Evolutionary conservation across 2,113 vertebrate genomes (phyloP), one percentile per base, ranked within the genome.

Genomic region (Zosterops lateralis): DNA sequence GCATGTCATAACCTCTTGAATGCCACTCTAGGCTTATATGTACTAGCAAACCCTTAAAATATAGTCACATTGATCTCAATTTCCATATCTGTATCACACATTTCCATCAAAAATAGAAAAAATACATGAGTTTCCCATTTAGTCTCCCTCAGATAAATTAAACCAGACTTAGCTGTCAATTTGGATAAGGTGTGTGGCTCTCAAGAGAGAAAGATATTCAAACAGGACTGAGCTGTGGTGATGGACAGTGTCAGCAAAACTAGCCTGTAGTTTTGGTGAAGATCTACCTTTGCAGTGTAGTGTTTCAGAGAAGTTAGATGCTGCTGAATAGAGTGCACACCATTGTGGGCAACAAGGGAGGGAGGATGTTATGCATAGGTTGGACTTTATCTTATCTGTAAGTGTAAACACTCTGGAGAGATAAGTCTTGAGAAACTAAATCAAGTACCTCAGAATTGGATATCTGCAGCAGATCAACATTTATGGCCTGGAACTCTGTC

Each of bases 21-120:
- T 48, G 36, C 21, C n/a, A 10, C n/a, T 13, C 54, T 65, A 9
- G 38, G 36, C 25, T 15, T 53, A 3, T 1, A 0, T 40, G 7
- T 36, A 8, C 21, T 8, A 45, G 19, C 57, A 76, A 70, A 48
- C 15, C 12, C 10, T 67, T 54, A 25, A 89, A 91, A 45, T 5
- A 31, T 19, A 31, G 40, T 74, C 48, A 51, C 13, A 5, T 7
- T 40, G 12, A 67, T 75, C 21, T 71, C 57, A 44, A 0, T 89
- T 92, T 78, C n/a, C 17, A 1, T 57, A 20, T 51, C 36, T 57
- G 2, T 81, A 15, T 50, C 2, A 1, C 6, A 2, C 53, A n/a
- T 64, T 84, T 78, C 40, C 57, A 60, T 74, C 24, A 50, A 86
- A 22, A 84, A 36, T 47, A 36, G 45, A 48, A 40, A 56, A 89